These are phyloP conservation scores for Scrobipalpa costella DNA, from an alignment of 2,888 invertebrate species.

Conservation along the genomic window DNA sequence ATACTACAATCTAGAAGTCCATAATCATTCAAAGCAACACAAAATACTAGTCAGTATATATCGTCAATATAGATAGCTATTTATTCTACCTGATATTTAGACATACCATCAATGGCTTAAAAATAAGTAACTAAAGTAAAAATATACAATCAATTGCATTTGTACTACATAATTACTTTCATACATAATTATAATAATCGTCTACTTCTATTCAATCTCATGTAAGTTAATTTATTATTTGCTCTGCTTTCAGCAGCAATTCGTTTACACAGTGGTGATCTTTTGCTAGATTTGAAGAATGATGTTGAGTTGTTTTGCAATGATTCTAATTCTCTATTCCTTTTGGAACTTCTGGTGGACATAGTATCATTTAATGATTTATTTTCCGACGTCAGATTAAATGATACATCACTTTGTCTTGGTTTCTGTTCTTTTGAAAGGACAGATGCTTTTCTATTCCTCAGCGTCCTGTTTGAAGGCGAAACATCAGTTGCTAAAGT, in stretches of 20 bases:
- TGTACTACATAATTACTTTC: not conserved
- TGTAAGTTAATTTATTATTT: not conserved
- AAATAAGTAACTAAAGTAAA: not conserved
- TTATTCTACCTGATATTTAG: too few species aligned
- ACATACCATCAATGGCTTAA: too few species aligned
- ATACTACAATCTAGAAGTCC: too few species aligned
- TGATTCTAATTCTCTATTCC: slow-evolving; percentile 13
- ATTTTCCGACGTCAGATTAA: slow-evolving; percentile 8
- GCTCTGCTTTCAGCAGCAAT: slow-evolving; percentile 7
- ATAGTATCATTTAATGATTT: slow-evolving; percentile 13
- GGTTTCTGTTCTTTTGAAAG: not conserved
- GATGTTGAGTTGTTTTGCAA: not conserved
- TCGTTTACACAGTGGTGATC: not conserved
- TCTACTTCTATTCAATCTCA: slow-evolving; percentile 11
- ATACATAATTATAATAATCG: slow-evolving; percentile 9
- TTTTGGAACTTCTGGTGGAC: slow-evolving; percentile 3
- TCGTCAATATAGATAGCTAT: too few species aligned
- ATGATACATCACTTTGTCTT: slow-evolving; percentile 24
- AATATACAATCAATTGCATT: not conserved
- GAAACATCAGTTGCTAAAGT: slow-evolving; percentile 7
- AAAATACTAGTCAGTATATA: too few species aligned
- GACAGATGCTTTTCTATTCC: not conserved
- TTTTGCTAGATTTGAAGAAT: slow-evolving; percentile 9
- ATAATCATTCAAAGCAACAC: too few species aligned
- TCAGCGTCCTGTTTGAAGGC: not conserved